phyloP scores from a whole-genome alignment of 2,113 vertebrate genomes.

The Sphaerodactylus townsendi region DNA sequence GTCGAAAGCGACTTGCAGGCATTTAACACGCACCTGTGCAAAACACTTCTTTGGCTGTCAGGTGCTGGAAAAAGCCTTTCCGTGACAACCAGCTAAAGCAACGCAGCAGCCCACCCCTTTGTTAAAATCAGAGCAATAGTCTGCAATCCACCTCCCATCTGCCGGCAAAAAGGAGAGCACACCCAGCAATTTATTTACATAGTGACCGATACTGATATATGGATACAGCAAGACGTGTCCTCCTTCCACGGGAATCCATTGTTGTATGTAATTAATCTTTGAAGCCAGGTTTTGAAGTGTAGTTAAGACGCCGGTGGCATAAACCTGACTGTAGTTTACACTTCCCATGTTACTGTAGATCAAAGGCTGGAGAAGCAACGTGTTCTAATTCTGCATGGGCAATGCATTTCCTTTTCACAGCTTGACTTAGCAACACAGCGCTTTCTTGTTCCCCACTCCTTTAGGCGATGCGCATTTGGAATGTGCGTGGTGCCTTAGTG shows the following conservation, averaged over 20 bases:
- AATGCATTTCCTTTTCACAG: constrained; percentile 40
- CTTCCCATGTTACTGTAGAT: constrained; percentile 58
- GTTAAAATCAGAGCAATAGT: too few relatives aligned
- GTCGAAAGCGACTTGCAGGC: too few relatives aligned
- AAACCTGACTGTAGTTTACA: constrained; percentile 49
- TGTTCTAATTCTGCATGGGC: constrained; percentile 39
- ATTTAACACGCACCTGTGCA: too few relatives aligned
- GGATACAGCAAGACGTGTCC: not conserved
- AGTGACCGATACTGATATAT: not conserved
- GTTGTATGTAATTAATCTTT: constrained; percentile 42
- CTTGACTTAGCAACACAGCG: not conserved
- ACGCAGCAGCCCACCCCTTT: too few relatives aligned
- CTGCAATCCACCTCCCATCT: not conserved
- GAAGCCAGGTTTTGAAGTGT: constrained; percentile 61
- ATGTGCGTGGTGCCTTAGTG: constrained; percentile 5
- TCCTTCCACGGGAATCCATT: not conserved
- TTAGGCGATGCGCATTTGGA: not conserved
- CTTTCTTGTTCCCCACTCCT: constrained; percentile 10
- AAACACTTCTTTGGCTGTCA: too few relatives aligned
- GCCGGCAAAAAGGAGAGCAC: not conserved
- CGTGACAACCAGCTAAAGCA: too few relatives aligned
- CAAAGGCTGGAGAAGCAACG: constrained; percentile 31
- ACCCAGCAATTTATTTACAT: not conserved
- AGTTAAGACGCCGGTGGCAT: constrained; percentile 1
- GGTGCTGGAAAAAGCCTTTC: too few relatives aligned